phyloP scores from a whole-genome alignment of 2,888 invertebrate genomes.

The Tyria jacobaeae region DNA sequence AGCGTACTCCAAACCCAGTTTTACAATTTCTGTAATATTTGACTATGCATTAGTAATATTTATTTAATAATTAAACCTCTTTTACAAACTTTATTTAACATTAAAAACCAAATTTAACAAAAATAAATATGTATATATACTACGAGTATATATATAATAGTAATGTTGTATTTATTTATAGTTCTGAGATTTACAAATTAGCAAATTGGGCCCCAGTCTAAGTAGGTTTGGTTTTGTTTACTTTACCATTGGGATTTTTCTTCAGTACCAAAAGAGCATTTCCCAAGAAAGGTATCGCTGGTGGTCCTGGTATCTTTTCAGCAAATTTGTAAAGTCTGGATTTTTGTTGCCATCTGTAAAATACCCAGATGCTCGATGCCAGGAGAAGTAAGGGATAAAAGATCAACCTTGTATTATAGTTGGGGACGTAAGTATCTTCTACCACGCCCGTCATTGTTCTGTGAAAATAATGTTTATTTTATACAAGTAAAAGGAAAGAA shows the following conservation, averaged over 20 bases:
- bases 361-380: constrained; percentile 64
- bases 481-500: not conserved
- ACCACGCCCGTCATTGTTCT: constrained; percentile 59
- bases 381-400: constrained; percentile 69
- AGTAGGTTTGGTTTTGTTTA: not conserved
- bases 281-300: constrained; percentile 89
- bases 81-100: not conserved
- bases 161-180: too few relatives aligned
- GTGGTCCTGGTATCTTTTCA: constrained; percentile 90
- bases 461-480: constrained; percentile 7
- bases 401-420: constrained; percentile 54
- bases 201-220: too few relatives aligned
- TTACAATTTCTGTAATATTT: constrained; percentile 39
- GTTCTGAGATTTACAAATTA: too few relatives aligned
- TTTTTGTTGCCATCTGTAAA: constrained; percentile 82
- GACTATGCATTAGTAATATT: not conserved
- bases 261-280: constrained; percentile 89
- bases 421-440: constrained; percentile 46
- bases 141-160: too few relatives aligned
- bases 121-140: too few relatives aligned
- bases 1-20: constrained; percentile 36
- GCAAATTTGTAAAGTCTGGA: constrained; percentile 86
- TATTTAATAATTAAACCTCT: too few relatives aligned
- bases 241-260: constrained; percentile 86
- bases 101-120: too few relatives aligned